phyloP scores from a whole-genome alignment of 2,113 vertebrate species.

The Callipepla squamata region DNA sequence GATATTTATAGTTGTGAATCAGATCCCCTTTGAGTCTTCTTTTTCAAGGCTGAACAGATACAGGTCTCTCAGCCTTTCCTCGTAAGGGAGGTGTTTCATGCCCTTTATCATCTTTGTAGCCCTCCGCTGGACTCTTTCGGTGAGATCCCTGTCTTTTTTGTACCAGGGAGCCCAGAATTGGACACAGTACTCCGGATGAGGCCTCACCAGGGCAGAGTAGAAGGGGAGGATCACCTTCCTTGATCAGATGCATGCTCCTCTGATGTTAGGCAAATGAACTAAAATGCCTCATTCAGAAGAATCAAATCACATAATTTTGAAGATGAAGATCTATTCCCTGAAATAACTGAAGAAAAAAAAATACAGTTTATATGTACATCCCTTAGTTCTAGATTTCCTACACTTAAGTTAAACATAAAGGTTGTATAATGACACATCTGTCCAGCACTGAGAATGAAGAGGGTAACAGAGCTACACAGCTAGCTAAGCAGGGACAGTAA shows the following conservation, averaged over 20 bases:
- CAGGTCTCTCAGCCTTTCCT: too few relatives aligned
- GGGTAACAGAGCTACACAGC: constrained; percentile 29
- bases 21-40: too few relatives aligned
- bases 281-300: background rate
- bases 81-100: too few relatives aligned
- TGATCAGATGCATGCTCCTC: background rate
- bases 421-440: background rate
- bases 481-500: constrained; percentile 39
- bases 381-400: background rate
- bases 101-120: too few relatives aligned
- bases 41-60: too few relatives aligned
- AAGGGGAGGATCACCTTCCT: too few relatives aligned
- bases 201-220: too few relatives aligned
- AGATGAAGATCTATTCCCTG: background rate
- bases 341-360: background rate
- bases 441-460: background rate
- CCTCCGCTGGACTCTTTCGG: too few relatives aligned
- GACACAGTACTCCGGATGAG: too few relatives aligned
- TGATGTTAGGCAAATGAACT: background rate
- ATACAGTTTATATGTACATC: background rate
- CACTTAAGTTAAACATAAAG: background rate
- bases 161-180: too few relatives aligned
- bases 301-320: background rate
- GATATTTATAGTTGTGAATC: too few relatives aligned
- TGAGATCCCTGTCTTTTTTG: too few relatives aligned